Conservation (phyloP, 2,888 invertebrate genomes). For the Eupithecia vulgata region DNA sequence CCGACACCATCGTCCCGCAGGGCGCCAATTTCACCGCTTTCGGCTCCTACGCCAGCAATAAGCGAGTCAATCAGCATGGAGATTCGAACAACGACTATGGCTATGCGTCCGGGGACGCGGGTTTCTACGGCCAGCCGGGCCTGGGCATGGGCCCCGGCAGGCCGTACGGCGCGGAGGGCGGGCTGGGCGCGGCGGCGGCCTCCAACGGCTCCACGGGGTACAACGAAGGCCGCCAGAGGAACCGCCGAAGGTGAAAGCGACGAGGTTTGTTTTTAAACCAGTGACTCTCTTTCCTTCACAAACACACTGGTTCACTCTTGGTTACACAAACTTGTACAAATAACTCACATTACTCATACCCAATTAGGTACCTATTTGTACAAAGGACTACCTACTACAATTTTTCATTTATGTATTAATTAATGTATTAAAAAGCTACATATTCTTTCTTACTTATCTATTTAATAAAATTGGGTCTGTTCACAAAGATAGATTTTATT, state of each 20-base stretch:
- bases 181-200: conserved; percentile 70
- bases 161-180: conserved; percentile 62
- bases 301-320: conserved; percentile 36
- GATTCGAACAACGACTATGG: conserved; percentile 56
- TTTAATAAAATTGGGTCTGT: conserved; percentile 5
- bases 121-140: conserved; percentile 66
- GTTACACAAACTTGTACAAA: conserved; percentile 19
- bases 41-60: conserved; percentile 73
- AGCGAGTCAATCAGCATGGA: conserved; percentile 49
- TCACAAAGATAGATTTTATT: neutral
- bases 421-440: neutral
- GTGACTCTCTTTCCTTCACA: conserved; percentile 68
- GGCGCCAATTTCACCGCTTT: conserved; percentile 79
- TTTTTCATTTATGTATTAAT: neutral
- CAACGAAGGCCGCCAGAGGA: conserved; percentile 81
- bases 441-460: neutral
- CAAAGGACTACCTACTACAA: conserved; percentile 3
- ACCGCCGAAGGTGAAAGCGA: conserved; percentile 78
- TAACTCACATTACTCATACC: conserved; percentile 9
- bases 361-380: neutral
- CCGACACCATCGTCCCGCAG: conserved; percentile 64
- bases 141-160: conserved; percentile 71
- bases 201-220: conserved; percentile 80
- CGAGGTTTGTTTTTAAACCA: conserved; percentile 83
- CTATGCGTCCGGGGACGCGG: conserved; percentile 54